These are phyloP conservation scores for Dexiosoma caninum DNA, from an alignment of 2,888 invertebrate genomes.

Conservation along the genomic window DNA sequence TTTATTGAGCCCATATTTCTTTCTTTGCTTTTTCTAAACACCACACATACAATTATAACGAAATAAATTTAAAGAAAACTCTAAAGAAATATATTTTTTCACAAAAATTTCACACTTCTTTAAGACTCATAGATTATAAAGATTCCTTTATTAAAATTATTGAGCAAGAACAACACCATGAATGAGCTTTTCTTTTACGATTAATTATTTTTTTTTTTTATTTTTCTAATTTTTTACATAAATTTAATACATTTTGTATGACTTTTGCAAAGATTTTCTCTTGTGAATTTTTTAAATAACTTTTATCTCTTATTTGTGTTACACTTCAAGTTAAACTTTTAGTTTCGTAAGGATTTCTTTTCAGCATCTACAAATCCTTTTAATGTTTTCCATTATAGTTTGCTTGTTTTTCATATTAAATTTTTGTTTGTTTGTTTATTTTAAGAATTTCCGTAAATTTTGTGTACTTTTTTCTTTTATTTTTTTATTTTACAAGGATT, in stretches of 20 bases:
- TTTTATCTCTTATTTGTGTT: no score
- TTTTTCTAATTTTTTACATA: neutral
- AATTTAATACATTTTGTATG: neutral
- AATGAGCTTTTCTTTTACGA: neutral
- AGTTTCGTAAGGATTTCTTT: neutral
- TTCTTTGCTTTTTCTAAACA: neutral
- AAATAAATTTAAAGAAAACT: neutral
- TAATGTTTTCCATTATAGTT: neutral
- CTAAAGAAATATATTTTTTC: neutral
- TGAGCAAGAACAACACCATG: slow-evolving; percentile 1
- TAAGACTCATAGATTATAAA: neutral
- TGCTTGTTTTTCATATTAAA: neutral
- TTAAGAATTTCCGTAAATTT: slow-evolving; percentile 47
- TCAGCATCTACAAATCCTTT: no score
- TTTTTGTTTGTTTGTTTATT: slow-evolving; percentile 35
- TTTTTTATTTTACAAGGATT: slow-evolving; percentile 5
- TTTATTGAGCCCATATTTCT: slow-evolving; percentile 58
- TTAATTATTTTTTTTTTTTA: neutral
- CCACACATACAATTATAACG: neutral
- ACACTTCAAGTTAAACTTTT: no score
- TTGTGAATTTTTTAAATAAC: no score
- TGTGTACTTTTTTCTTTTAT: neutral
- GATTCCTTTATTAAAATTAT: neutral
- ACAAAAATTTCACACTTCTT: neutral
- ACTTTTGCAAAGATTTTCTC: neutral